Evolutionary conservation across 2,888 invertebrate genomes (phyloP).

Genomic region (Endomychus coccineus): DNA sequence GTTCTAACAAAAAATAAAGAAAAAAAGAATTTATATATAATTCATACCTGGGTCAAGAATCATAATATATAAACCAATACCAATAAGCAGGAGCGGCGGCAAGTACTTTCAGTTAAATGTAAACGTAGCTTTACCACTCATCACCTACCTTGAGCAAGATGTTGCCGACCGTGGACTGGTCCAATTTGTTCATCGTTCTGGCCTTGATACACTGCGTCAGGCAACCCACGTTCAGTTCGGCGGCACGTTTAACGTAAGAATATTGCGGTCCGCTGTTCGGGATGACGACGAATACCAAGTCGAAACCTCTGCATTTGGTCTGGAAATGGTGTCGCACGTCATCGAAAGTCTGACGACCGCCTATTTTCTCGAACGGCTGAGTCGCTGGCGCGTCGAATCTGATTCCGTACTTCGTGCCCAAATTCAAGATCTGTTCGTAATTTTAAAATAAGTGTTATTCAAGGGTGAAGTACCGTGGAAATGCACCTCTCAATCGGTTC

Average conservation of each 20-base stretch:
- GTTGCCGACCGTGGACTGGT: conserved; percentile 57
- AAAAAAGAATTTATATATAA: too few relatives aligned
- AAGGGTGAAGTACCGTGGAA: too few relatives aligned
- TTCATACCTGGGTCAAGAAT: too few relatives aligned
- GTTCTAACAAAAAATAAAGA: too few relatives aligned
- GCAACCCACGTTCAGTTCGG: conserved; percentile 61
- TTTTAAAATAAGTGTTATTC: too few relatives aligned
- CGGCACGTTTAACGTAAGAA: conserved; percentile 55
- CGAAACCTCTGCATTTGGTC: conserved; percentile 29
- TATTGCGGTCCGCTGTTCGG: conserved; percentile 40
- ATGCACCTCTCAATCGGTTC: too few relatives aligned
- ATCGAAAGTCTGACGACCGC: conserved; percentile 9
- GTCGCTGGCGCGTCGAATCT: conserved; percentile 7
- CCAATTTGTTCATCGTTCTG: conserved; percentile 48
- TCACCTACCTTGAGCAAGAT: conserved; percentile 67
- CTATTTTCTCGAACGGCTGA: conserved; percentile 10
- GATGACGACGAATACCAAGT: conserved; percentile 57
- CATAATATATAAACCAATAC: too few relatives aligned
- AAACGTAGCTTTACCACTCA: too few relatives aligned
- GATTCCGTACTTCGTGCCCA: conserved; percentile 13
- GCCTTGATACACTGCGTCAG: conserved; percentile 67
- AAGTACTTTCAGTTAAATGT: too few relatives aligned
- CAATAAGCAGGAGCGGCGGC: too few relatives aligned
- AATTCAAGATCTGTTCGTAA: conserved; percentile 15
- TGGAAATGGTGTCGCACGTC: conserved; percentile 10